A percentile compares a stretch with the other conserved stretches of the same genome.
These are phyloP conservation scores for Drosophila bunnanda DNA, from an alignment of 2,888 invertebrate species.

Conservation along the genomic window DNA sequence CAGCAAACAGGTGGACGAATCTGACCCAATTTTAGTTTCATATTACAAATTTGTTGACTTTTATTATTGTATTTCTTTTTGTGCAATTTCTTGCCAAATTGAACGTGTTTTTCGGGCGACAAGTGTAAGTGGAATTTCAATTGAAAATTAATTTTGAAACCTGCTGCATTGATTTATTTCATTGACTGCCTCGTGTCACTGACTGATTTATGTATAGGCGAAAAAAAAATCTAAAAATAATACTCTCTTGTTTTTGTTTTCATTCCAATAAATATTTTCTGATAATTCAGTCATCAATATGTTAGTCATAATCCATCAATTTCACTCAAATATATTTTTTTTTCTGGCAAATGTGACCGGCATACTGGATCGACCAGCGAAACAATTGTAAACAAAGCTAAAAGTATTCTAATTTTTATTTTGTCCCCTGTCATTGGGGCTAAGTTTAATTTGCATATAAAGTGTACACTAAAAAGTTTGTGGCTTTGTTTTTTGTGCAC, in stretches of 20 bases:
- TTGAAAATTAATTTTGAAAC: constrained; percentile 26
- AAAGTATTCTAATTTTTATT: constrained; percentile 33
- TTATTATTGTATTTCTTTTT: constrained; percentile 58
- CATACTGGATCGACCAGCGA: constrained; percentile 36
- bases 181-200: constrained; percentile 21
- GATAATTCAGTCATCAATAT: constrained; percentile 65
- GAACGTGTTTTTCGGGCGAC: constrained; percentile 23
- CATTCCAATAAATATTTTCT: constrained; percentile 39
- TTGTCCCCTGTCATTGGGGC: constrained; percentile 54
- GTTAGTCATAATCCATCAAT: constrained; percentile 57
- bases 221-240: constrained; percentile 29
- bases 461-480: constrained; percentile 60
- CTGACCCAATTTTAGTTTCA: constrained; percentile 73
- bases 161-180: constrained; percentile 2
- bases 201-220: constrained; percentile 23
- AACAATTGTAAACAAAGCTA: constrained; percentile 38
- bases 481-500: constrained; percentile 10
- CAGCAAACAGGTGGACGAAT: constrained; percentile 41
- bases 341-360: constrained; percentile 35
- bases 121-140: constrained; percentile 37
- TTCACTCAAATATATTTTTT: constrained; percentile 46
- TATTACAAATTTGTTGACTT: constrained; percentile 75
- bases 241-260: constrained; percentile 45
- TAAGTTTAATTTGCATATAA: constrained; percentile 55
- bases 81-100: constrained; percentile 43